phyloP scores from a whole-genome alignment of 2,113 vertebrate genomes.

The pig (Sus scrofa) region DNA sequence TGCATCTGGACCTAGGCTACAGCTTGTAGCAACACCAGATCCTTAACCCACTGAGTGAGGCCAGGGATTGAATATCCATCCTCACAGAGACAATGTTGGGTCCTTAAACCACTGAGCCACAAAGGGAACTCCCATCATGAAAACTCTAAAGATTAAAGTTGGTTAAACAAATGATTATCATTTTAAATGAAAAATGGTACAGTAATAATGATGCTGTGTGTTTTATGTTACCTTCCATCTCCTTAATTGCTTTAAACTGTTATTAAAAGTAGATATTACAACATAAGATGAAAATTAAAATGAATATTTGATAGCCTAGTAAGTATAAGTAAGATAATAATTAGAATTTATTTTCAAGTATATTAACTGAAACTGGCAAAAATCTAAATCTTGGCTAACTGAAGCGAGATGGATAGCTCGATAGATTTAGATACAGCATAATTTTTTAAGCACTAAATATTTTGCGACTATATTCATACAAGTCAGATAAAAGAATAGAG shows the following conservation, averaged over 20 bases:
- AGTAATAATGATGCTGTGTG: neutral
- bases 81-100: no score
- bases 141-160: neutral
- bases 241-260: slow-evolving; percentile 9
- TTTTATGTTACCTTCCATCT: neutral
- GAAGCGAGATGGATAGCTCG: neutral
- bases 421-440: neutral
- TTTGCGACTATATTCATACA: neutral
- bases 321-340: neutral
- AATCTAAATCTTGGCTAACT: neutral
- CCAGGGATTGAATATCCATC: no score
- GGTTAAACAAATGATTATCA: neutral
- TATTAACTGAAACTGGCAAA: neutral
- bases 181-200: neutral
- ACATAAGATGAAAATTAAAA: slow-evolving; percentile 21
- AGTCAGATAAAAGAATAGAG: neutral
- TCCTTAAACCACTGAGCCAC: no score
- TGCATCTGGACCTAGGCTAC: no score
- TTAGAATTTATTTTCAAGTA: slow-evolving; percentile 34
- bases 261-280: neutral
- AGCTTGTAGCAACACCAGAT: no score
- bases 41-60: no score
- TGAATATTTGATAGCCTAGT: neutral
- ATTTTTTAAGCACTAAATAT: neutral
- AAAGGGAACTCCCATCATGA: neutral